Percentiles rank a stretch among this genome's conserved stretches.
These are phyloP conservation scores for Prunella himalayana DNA, from an alignment of 2,113 vertebrate species.

Conservation along the genomic window DNA sequence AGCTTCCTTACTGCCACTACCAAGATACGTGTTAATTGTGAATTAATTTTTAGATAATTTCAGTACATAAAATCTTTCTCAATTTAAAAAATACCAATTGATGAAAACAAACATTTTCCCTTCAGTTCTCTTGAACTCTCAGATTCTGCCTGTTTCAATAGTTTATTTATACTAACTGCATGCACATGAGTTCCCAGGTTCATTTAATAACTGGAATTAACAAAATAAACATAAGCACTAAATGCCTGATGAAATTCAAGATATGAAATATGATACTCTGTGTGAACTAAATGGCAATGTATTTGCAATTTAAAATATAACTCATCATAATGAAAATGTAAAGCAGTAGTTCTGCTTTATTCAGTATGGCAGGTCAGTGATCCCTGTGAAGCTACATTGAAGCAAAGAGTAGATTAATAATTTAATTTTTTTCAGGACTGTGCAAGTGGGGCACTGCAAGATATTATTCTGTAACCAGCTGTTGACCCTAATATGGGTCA, in stretches of 20 bases:
- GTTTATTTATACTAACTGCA: not conserved
- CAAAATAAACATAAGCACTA: constrained; percentile 60
- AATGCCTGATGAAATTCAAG: constrained; percentile 50
- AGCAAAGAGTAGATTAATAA: constrained; percentile 97
- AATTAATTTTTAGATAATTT: not conserved
- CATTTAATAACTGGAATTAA: constrained; percentile 41
- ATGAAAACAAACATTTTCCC: not conserved
- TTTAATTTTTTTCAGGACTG: constrained; percentile 93
- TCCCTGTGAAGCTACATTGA: constrained; percentile 90
- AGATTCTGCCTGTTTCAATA: not conserved
- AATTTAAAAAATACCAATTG: not conserved
- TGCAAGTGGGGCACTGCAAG: constrained; percentile 69
- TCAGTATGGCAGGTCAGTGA: constrained; percentile 94
- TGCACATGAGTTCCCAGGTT: not conserved
- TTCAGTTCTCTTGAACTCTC: not conserved
- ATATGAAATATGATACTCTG: constrained; percentile 17
- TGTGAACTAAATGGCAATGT: constrained; percentile 67
- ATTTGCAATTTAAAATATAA: constrained; percentile 98
- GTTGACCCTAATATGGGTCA: constrained; percentile 91
- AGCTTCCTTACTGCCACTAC: not conserved
- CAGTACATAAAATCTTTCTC: not conserved
- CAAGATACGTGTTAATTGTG: not conserved
- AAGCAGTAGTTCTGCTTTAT: constrained; percentile 96
- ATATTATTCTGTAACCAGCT: constrained; percentile 85
- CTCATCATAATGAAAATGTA: constrained; percentile 99